Evolutionary conservation across 2,888 invertebrate genomes (phyloP), one percentile per base, ranked within the genome.

Genomic region (Beris morrisii): DNA sequence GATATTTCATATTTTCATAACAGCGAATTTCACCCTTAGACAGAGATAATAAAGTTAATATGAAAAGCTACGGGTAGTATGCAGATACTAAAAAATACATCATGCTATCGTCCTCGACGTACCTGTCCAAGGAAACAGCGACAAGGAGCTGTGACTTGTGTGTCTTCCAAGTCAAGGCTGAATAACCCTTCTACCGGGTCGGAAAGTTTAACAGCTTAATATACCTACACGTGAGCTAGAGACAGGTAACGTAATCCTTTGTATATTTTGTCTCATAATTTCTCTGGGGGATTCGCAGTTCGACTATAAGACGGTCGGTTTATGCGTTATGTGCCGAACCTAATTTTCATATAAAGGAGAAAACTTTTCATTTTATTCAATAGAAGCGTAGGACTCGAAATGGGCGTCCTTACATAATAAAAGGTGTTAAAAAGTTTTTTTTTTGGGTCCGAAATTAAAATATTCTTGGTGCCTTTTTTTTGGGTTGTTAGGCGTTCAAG

Each of bases 211-310:
- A 15, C 15, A 13, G n/a, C 12, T 48, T 15, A 13, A 48, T 48
- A 48, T 48, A 48, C n/a, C n/a, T 44, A 44, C 15, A 48, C 9
- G 38, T 38, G 38, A 38, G 46, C 46, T 46, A 31, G 30, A 30
- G 45, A 30, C 57, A 57, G 57, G 57, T 30, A 53, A 56, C 56
- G 54, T 67, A 64, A 58, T 64, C 64, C 64, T 67, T 67, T 46
- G 64, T 64, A 57, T 52, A 53, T 58, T 53, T 50, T 50, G 15
- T 56, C 53, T 45, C 46, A 50, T 67, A 67, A 67, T 67, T 67
- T 67, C 64, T 67, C 67, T 38, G 32, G 67, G 61, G 67, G 64
- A 58, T 67, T 56, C 32, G 43, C 67, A 53, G 58, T 67, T 58
- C 64, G 58, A 53, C 64, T 64, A 64, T 50, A 32, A 13, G 4